Base-by-base conservation (phyloP, 2,888 invertebrate genomes). In the Troilus luridus region DNA sequence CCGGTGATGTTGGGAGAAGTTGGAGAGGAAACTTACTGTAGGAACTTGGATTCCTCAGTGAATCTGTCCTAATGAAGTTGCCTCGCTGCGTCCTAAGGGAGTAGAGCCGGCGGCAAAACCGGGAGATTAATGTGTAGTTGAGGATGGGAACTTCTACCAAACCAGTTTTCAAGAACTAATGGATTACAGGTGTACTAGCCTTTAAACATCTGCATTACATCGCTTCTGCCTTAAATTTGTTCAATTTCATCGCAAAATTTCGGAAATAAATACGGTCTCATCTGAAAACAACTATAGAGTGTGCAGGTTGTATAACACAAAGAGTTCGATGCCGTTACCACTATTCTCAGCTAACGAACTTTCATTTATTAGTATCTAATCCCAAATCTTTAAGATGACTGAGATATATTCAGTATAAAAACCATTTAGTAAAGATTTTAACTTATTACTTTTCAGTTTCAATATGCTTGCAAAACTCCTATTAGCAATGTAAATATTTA, bases 51-150 rank as follows among this genome's bases (percentile, higher is more conserved):
- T 77, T 77, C 72, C 72, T 77, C 72, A 19, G 72, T 77, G 72
- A 77, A 77, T 77, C 72, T 77, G 72, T 77, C 72, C 72, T 77
- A 77, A 77, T 77, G 72, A 77, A 67, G 72, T 77, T 77, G 72
- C 8, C 72, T 41, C 7, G 72, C 21, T 77, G 7, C 72, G 72
- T 77, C 72, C 72, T 41, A 8, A 9, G 72, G 72, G 72, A 77
- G 72, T 77, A 77, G 17, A 77, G 72, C 41, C 72, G 19, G 8
- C 14, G 72, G 72, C 67, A 27, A 24, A 67, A 27, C 24, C 24
- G 67, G 67, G 7, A 77, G 72, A 77, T 77, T 41, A 77, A 77
- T 41, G 72, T 77, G 72, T 77, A 77, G 72, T 77, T 77, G 72
- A 77, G 72, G 72, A 77, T 41, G 72, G 72, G 19, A 77, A 77